Percentiles rank a stretch among this genome's conserved stretches.
These are phyloP conservation scores for Quiscalus mexicanus DNA, from an alignment of 2,113 vertebrate genomes.

Conservation along the genomic window DNA sequence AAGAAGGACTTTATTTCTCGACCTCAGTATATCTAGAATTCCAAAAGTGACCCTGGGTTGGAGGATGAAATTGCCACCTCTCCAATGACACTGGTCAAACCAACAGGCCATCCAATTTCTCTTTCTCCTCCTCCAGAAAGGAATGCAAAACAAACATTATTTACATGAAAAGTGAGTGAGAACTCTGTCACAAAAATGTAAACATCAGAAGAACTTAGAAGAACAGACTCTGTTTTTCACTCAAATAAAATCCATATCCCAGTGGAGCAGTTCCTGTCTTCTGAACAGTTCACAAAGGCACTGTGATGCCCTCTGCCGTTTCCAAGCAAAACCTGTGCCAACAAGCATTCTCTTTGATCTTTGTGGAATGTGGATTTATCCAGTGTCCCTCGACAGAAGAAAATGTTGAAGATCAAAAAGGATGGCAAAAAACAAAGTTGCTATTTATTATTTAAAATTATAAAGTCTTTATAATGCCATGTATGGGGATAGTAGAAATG, in stretches of 20 bases:
- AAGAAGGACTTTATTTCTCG: no score
- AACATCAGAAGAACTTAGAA: no score
- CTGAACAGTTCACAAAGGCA: not conserved
- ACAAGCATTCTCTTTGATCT: not conserved
- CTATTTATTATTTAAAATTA: not conserved
- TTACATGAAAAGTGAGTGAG: no score
- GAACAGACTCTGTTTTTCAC: not conserved
- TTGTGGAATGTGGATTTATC: not conserved
- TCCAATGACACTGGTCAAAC: no score
- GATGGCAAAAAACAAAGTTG: not conserved
- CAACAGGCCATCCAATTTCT: no score
- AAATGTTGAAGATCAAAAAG: not conserved
- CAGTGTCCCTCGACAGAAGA: not conserved
- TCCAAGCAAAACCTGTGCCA: not conserved
- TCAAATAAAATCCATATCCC: not conserved
- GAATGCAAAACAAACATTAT: no score
- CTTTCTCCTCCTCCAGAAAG: no score
- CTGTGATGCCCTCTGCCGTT: not conserved
- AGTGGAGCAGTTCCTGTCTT: not conserved
- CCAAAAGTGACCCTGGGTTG: no score
- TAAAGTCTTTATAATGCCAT: not conserved
- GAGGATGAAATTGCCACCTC: no score
- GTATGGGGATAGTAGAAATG: not conserved
- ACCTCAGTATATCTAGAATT: no score
- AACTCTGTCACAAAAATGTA: no score